Evolutionary conservation across 2,113 vertebrate genomes (phyloP).

Genomic region (Pterocles gutturalis): DNA sequence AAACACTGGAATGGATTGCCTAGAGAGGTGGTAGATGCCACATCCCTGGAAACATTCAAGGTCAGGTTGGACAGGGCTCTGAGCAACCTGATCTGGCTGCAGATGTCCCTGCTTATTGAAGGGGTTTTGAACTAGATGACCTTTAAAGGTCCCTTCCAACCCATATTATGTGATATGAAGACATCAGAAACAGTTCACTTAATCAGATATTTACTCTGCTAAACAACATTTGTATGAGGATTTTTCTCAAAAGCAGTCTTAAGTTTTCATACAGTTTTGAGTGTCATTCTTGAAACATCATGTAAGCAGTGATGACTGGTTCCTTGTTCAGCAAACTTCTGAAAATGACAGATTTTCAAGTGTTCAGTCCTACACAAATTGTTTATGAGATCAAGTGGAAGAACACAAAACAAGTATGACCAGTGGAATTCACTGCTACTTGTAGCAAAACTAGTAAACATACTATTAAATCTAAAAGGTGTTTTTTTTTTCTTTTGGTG

Average conservation of each 20-base stretch:
- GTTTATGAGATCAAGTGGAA: not conserved
- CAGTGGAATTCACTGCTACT: not conserved
- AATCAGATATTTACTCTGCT: not conserved
- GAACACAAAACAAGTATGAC: not conserved
- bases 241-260: not conserved
- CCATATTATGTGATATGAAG: not conserved
- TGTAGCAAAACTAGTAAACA: not conserved
- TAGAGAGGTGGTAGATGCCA: not conserved
- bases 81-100: not conserved
- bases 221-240: not conserved
- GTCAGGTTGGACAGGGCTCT: not conserved
- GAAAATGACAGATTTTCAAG: not conserved
- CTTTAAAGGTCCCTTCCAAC: too few relatives aligned
- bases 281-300: not conserved
- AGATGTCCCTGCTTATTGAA: too few relatives aligned
- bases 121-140: not conserved
- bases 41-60: too few relatives aligned
- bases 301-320: not conserved
- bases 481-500: not conserved
- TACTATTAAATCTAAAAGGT: not conserved
- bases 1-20: not conserved
- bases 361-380: not conserved
- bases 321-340: not conserved
- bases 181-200: not conserved
- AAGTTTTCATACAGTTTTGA: not conserved